Evolutionary conservation across 35 echinoderm and acorn worm genomes (phyloP), one percentile per base, ranked within the genome.

Genomic region (Diadema setosum): DNA sequence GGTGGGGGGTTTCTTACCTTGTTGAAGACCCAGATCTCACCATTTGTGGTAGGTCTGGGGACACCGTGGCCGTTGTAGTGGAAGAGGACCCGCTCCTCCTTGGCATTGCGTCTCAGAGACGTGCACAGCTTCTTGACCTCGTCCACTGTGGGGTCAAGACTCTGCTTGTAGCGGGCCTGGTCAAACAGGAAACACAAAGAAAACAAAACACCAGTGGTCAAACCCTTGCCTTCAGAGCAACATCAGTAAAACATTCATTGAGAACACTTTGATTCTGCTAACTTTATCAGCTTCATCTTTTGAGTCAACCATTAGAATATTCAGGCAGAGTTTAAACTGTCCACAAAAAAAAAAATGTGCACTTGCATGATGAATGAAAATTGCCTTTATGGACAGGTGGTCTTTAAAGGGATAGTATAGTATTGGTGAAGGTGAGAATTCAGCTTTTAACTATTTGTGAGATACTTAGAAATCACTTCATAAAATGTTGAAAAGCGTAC

Each of bases 21-120:
- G 81, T 98, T 94, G 48, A 98, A 98, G 46, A 98, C 96, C 96
- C 96, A 98, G 30, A 98, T 94, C 87, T 98, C 96, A 42, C 96
- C 96, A 89, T 98, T 98, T 2, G 89, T 91, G 16, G 96, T 98
- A 37, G 96, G 96, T 58, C 88, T 91, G 15, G 96, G 96, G n/a
- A 98, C 96, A 12, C 96, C 96, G 83, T 98, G 96, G 56, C 96
- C 96, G 21, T 94, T 98, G 86, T 98, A 98, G 74, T 98, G 96
- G 46, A 98, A 98, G 3, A 98, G 81, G 35, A 98, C 96, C 63
- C 96, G 58, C 69, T 98, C 96, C 67, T 98, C 96, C 81, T 98
- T 98, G 82, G 96, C 93, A 58, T 94, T 98, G 21, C 96, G 70
- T 45, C 96, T 75, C 35, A 98, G 82, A 29, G 96, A 98, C 25